These are phyloP conservation scores for Stegophylla sp. DNA, from an alignment of 2,888 invertebrate genomes.

Conservation along the genomic window DNA sequence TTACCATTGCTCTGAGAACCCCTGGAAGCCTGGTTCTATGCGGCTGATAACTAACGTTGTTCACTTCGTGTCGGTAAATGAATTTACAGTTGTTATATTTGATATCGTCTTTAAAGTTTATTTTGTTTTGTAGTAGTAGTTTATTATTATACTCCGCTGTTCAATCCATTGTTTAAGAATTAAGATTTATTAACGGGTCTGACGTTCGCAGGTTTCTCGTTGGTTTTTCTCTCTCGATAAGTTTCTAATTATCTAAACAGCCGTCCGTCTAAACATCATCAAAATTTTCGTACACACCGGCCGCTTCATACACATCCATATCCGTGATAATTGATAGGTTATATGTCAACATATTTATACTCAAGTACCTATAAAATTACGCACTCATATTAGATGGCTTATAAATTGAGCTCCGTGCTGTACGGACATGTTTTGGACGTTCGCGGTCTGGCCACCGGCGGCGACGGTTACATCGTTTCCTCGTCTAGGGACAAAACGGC, in stretches of 20 bases:
- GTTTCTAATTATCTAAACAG: too few species aligned
- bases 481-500: conserved; percentile 88
- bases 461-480: conserved; percentile 79
- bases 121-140: too few species aligned
- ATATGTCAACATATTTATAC: too few species aligned
- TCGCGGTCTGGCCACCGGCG: conserved; percentile 74
- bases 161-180: too few species aligned
- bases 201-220: neutral
- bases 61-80: conserved; percentile 12
- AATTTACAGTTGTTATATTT: neutral
- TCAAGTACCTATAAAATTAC: too few species aligned
- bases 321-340: too few species aligned
- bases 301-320: too few species aligned
- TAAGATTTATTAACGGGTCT: neutral
- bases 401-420: conserved; percentile 80
- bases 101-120: too few species aligned
- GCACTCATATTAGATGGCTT: conserved; percentile 64
- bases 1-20: conserved; percentile 7
- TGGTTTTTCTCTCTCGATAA: neutral
- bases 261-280: too few species aligned
- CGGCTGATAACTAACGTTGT: conserved; percentile 5
- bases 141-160: too few species aligned
- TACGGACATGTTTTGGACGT: conserved; percentile 86
- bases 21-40: neutral
- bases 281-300: too few species aligned